Conservation (phyloP, 2,888 invertebrate species). For the Cosmia trapezina region DNA sequence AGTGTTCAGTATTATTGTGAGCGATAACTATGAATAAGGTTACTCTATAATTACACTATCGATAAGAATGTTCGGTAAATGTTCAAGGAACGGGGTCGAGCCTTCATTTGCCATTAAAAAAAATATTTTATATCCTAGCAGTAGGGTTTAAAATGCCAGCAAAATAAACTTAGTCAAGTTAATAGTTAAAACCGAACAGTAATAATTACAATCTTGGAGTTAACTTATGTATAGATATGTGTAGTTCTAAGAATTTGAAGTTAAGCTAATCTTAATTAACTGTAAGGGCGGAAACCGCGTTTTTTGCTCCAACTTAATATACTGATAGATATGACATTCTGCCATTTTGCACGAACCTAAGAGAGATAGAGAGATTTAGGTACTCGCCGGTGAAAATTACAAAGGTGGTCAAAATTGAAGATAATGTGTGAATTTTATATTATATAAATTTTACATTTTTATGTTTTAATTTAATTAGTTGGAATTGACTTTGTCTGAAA, state of each 20-base stretch:
- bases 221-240: slow-evolving; percentile 4
- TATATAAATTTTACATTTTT: no score
- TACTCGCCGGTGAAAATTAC: neutral
- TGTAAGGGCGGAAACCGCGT: neutral
- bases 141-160: slow-evolving; percentile 3
- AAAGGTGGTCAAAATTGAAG: no score
- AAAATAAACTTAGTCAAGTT: neutral
- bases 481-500: no score
- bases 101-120: slow-evolving; percentile 18
- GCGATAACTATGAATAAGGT: slow-evolving; percentile 47
- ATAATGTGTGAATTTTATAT: no score
- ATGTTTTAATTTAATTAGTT: no score
- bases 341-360: no score
- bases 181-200: slow-evolving; percentile 25
- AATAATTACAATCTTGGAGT: slow-evolving; percentile 22
- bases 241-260: slow-evolving; percentile 23
- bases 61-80: slow-evolving; percentile 56
- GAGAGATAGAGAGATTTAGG: no score
- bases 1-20: slow-evolving; percentile 22
- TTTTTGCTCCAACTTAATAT: neutral
- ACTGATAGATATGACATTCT: no score
- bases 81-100: slow-evolving; percentile 24
- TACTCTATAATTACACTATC: slow-evolving; percentile 47
- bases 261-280: slow-evolving; percentile 17
- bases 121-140: neutral